These are phyloP conservation scores for Orchestes rusci DNA, from an alignment of 2,888 invertebrate genomes.

Conservation along the genomic window DNA sequence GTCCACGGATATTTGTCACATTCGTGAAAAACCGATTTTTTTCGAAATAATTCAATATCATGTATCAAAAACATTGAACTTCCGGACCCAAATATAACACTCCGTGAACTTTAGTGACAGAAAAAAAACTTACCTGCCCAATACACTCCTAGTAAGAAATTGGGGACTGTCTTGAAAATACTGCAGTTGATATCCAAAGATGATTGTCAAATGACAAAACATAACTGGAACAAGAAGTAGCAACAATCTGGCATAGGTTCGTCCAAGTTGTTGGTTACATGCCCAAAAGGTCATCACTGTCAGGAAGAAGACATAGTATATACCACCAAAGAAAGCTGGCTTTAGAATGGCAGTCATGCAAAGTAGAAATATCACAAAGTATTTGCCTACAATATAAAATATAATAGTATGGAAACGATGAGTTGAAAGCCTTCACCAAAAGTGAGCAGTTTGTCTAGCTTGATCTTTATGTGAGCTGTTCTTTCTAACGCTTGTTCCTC, in stretches of 20 bases:
- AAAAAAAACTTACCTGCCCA: slow-evolving; percentile 9
- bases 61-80: too few relatives aligned
- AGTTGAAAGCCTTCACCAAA: slow-evolving; percentile 5
- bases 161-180: slow-evolving; percentile 9
- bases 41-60: too few relatives aligned
- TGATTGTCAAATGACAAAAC: slow-evolving; percentile 9
- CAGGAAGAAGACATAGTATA: slow-evolving; percentile 18
- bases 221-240: slow-evolving; percentile 10
- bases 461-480: slow-evolving; percentile 4
- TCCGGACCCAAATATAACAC: too few relatives aligned
- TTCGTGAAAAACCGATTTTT: too few relatives aligned
- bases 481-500: background rate
- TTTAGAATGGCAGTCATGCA: slow-evolving; percentile 10
- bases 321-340: slow-evolving; percentile 11
- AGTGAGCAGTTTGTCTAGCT: slow-evolving; percentile 6
- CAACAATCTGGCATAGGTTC: slow-evolving; percentile 10
- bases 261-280: slow-evolving; percentile 11
- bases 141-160: background rate
- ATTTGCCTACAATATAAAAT: slow-evolving; percentile 13
- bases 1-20: too few relatives aligned
- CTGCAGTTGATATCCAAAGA: slow-evolving; percentile 18
- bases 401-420: background rate
- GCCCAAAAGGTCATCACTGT: slow-evolving; percentile 19
- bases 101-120: too few relatives aligned
- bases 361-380: slow-evolving; percentile 7